Evolutionary conservation across 2,888 invertebrate genomes (phyloP).

Genomic region (Myathropa florea): DNA sequence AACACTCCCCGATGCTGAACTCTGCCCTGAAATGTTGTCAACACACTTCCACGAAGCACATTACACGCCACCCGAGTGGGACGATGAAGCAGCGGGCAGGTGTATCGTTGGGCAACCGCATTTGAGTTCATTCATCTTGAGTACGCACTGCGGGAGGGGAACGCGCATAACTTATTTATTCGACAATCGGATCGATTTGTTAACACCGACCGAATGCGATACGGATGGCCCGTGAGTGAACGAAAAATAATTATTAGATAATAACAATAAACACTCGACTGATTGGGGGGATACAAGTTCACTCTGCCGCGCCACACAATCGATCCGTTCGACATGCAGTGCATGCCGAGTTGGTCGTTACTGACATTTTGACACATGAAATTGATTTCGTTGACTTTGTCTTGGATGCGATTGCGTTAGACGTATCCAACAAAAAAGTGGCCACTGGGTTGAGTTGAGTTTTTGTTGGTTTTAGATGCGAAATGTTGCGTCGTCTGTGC

Average conservation of each 20-base stretch:
- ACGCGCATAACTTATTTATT: conserved; percentile 44
- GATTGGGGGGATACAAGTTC: conserved; percentile 9
- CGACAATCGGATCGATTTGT: conserved; percentile 51
- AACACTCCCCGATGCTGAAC: neutral
- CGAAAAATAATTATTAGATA: conserved; percentile 41
- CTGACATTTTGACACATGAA: conserved; percentile 25
- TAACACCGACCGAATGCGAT: conserved; percentile 28
- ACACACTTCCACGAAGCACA: neutral
- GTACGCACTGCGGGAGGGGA: neutral
- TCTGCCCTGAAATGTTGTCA: neutral
- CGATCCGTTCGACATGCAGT: conserved; percentile 15
- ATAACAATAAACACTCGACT: conserved; percentile 26
- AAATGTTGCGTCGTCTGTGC: neutral
- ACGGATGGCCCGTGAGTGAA: conserved; percentile 31
- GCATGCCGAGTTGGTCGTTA: conserved; percentile 21
- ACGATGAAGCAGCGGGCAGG: conserved; percentile 12
- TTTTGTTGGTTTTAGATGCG: neutral
- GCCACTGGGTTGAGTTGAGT: neutral
- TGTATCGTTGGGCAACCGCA: conserved; percentile 37
- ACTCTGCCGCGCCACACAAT: neutral
- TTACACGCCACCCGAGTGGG: conserved; percentile 7
- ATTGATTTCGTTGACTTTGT: conserved; percentile 6
- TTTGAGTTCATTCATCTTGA: conserved; percentile 65
- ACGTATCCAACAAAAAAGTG: neutral
- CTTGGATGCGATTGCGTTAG: neutral